Percentiles rank a stretch among this genome's conserved stretches.
These are phyloP conservation scores for Mnemiopsis leidyi DNA, from an alignment of 37 sponge, comb jelly and placozoan species.

Conservation along the genomic window DNA sequence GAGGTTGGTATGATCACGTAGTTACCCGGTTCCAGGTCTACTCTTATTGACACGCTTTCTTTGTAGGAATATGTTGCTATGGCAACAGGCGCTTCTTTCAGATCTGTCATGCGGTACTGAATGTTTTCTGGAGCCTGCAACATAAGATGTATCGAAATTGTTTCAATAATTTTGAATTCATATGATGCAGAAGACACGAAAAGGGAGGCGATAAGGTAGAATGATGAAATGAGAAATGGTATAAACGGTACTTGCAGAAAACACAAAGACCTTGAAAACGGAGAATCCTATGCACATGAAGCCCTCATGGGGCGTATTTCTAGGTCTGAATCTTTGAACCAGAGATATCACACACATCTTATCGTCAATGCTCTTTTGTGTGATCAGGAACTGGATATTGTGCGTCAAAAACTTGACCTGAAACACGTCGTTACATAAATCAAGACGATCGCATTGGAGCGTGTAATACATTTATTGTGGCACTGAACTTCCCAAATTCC, in stretches of 20 bases:
- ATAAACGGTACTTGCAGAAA: neutral
- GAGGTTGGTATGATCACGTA: conserved; percentile 53
- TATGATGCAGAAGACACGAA: no score
- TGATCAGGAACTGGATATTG: conserved; percentile 48
- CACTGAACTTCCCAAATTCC: no score
- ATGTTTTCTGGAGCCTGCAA: conserved; percentile 51
- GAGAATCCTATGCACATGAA: conserved; percentile 64
- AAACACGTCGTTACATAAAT: no score
- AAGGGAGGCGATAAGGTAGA: no score
- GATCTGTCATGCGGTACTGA: conserved; percentile 52
- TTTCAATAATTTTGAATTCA: no score
- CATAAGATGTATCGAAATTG: no score
- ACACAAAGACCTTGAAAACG: conserved; percentile 23
- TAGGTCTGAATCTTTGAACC: conserved; percentile 42
- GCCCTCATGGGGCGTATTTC: conserved; percentile 58
- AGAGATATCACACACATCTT: conserved; percentile 51
- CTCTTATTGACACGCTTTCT: conserved; percentile 16
- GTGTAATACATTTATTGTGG: no score
- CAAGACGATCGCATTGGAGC: no score
- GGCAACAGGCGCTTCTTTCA: conserved; percentile 30
- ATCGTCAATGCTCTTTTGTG: neutral
- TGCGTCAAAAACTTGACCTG: conserved; percentile 54
- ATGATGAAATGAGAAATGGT: no score
- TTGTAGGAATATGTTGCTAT: conserved; percentile 50
- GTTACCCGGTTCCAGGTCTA: conserved; percentile 48